Conservation (phyloP, 2,113 vertebrate genomes). For the Regulus satrapa region DNA sequence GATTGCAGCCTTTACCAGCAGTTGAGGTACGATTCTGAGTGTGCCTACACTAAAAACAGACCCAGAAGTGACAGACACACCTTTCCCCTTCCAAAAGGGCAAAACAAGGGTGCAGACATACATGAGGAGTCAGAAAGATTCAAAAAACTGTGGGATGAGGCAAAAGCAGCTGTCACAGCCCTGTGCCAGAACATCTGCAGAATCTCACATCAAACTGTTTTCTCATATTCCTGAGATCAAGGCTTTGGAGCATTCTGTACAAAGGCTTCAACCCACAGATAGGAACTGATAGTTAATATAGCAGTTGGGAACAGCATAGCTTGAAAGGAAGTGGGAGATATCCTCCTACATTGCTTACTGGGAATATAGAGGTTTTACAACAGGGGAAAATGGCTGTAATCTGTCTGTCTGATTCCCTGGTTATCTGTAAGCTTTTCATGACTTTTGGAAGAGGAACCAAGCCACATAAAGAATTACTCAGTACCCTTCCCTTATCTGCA, state of each 20-base stretch:
- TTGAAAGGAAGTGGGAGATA: slow-evolving; percentile 37
- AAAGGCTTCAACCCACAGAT: slow-evolving; percentile 25
- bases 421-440: slow-evolving; percentile 35
- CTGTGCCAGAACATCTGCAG: slow-evolving; percentile 26
- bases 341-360: slow-evolving; percentile 17
- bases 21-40: neutral
- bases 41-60: neutral
- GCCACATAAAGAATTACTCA: neutral
- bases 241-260: neutral
- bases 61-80: neutral
- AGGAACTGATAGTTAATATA: slow-evolving; percentile 10
- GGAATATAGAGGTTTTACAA: slow-evolving; percentile 22
- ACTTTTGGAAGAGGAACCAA: neutral
- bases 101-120: neutral
- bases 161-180: neutral
- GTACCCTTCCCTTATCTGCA: neutral
- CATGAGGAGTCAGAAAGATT: neutral
- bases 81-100: neutral
- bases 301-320: neutral
- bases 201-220: neutral
- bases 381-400: neutral
- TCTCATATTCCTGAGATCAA: slow-evolving; percentile 45
- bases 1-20: neutral
- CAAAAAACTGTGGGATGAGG: neutral
- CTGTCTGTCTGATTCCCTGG: neutral